Percentiles rank a stretch among this genome's conserved stretches.
phyloP scores from a whole-genome alignment of 2,113 vertebrate genomes.

The Sialia sialis region DNA sequence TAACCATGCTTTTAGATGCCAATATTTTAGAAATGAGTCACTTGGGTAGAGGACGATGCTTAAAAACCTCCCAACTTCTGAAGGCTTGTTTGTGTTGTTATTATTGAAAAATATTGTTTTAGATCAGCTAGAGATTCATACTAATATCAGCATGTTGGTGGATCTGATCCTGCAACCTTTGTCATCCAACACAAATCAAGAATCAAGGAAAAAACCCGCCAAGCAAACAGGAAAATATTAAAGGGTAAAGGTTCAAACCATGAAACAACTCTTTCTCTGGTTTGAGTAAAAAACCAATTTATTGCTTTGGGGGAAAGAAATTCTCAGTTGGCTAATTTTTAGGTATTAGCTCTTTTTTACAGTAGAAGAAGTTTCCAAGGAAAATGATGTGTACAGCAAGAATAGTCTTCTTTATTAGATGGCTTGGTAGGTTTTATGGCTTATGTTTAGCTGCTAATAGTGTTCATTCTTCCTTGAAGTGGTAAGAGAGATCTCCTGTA shows the following conservation, averaged over 20 bases:
- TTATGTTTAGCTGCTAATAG: not conserved
- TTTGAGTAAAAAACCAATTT: not conserved
- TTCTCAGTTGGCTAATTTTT: not conserved
- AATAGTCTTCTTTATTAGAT: not conserved
- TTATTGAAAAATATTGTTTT: not conserved
- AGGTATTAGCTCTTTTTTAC: not conserved
- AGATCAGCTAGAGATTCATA: not conserved
- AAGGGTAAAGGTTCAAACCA: not conserved
- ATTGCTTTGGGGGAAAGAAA: not conserved
- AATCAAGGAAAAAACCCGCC: accelerated
- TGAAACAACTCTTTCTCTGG: not conserved
- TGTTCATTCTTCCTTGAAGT: not conserved
- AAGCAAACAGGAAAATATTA: not conserved
- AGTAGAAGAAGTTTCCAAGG: not conserved
- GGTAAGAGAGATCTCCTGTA: not conserved
- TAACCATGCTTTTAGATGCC: not conserved
- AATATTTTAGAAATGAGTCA: not conserved
- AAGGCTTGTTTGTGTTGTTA: not conserved
- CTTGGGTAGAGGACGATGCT: not conserved
- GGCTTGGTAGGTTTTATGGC: not conserved
- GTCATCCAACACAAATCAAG: not conserved
- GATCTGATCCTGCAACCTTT: not conserved
- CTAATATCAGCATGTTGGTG: not conserved
- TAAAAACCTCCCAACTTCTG: not conserved
- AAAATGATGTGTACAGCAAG: not conserved